These are phyloP conservation scores for Pristionchus maxplancki DNA, from an alignment of 2,888 invertebrate genomes.

Conservation along the genomic window DNA sequence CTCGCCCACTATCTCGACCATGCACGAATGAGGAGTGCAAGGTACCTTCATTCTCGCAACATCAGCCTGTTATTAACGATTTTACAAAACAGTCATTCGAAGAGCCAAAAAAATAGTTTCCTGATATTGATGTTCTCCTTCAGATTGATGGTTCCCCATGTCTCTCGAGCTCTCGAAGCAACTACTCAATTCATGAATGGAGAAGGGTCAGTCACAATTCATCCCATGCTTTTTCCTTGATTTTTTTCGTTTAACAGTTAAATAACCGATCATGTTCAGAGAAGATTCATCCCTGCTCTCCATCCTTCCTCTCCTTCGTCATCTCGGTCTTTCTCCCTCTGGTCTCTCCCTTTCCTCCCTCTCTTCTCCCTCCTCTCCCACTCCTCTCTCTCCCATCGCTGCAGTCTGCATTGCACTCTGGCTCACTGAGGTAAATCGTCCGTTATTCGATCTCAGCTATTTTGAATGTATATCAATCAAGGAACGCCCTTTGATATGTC, in stretches of 20 bases:
- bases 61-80: too few relatives aligned
- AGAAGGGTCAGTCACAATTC: conserved; percentile 15
- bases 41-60: neutral
- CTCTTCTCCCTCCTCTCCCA: conserved; percentile 21
- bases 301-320: conserved; percentile 48
- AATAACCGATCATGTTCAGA: neutral
- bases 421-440: conserved; percentile 27
- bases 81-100: too few relatives aligned
- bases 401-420: conserved; percentile 35
- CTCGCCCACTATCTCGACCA: conserved; percentile 33
- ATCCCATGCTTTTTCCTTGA: neutral
- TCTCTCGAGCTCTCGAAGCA: conserved; percentile 37
- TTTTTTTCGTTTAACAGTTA: neutral
- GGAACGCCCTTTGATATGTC: neutral
- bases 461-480: neutral
- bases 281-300: neutral
- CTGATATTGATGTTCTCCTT: neutral
- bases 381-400: conserved; percentile 14
- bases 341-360: conserved; percentile 33
- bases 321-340: conserved; percentile 42
- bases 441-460: neutral
- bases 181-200: neutral
- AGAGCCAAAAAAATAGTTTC: too few relatives aligned
- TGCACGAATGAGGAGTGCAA: conserved; percentile 40
- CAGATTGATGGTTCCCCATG: conserved; percentile 48